Evolutionary conservation across 2,797 vertebrate genomes (phyloP).

Genomic region (Alauda arvensis): DNA sequence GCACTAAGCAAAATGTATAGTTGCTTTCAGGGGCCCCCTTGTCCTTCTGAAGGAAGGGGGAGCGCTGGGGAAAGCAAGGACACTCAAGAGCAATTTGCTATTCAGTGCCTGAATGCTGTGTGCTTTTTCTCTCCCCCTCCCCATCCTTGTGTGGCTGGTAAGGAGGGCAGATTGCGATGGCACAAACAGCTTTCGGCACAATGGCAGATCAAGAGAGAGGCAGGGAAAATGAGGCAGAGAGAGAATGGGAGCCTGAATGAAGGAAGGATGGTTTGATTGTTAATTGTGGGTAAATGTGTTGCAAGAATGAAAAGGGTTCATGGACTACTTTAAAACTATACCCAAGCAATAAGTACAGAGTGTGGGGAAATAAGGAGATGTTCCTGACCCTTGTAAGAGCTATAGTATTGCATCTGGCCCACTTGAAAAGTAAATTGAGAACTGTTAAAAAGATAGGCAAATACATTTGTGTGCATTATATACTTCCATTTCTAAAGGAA

Average conservation of each 20-base stretch:
- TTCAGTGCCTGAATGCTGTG: conserved; percentile 92
- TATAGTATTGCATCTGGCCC: conserved; percentile 74
- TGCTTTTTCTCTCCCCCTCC: conserved; percentile 76
- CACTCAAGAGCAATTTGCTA: conserved; percentile 99
- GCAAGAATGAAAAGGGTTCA: conserved; percentile 86
- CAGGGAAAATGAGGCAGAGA: conserved; percentile 82
- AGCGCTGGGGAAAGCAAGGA: conserved; percentile 83
- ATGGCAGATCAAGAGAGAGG: conserved; percentile 85
- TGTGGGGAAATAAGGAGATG: conserved; percentile 69
- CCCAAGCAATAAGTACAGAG: conserved; percentile 74
- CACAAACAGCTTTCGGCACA: conserved; percentile 91
- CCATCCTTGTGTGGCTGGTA: conserved; percentile 80
- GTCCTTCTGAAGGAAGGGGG: conserved; percentile 84
- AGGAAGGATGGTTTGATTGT: conserved; percentile 89
- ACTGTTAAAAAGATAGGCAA: conserved; percentile 70
- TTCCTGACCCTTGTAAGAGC: conserved; percentile 72
- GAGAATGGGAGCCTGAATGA: conserved; percentile 78
- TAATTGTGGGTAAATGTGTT: conserved; percentile 93
- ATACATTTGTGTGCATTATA: conserved; percentile 67
- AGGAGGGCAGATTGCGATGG: conserved; percentile 85
- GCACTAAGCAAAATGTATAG: conserved; percentile 94
- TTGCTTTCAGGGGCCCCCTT: conserved; percentile 92
- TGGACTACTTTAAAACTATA: conserved; percentile 85
- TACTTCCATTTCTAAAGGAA: conserved; percentile 59
- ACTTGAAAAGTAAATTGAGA: conserved; percentile 77